Conservation (phyloP, 1,140 invertebrate species). For the Solenopsis fugax region DNA sequence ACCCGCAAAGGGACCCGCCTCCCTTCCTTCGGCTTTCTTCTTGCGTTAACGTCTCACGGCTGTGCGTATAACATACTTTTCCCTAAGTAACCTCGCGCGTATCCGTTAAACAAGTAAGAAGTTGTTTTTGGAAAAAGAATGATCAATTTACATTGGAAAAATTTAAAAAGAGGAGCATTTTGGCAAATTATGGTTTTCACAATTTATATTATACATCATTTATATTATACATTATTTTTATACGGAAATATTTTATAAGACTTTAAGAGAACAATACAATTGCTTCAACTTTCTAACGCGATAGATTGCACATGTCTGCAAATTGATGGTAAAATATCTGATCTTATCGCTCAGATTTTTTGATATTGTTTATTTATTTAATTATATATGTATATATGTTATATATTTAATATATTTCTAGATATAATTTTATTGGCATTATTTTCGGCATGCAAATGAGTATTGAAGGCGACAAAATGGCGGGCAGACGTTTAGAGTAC, state of each 20-base stretch:
- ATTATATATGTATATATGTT: background rate
- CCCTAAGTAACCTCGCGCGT: background rate
- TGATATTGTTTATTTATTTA: background rate
- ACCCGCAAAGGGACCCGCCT: constrained; percentile 38
- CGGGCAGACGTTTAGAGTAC: constrained; percentile 39
- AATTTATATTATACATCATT: no score
- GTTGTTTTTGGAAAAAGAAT: background rate
- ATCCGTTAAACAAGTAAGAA: constrained; percentile 1
- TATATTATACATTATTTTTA: background rate
- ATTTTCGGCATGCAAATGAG: constrained; percentile 37
- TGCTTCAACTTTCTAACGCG: background rate
- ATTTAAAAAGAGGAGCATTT: no score
- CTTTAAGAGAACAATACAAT: background rate
- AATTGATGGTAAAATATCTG: background rate
- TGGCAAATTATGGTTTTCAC: background rate
- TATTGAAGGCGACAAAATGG: constrained; percentile 27
- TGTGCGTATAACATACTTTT: constrained; percentile 29
- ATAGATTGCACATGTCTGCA: background rate
- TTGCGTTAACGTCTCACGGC: constrained; percentile 38
- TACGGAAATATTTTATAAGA: background rate
- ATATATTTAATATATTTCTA: background rate
- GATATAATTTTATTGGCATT: background rate
- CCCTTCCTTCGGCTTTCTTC: constrained; percentile 9
- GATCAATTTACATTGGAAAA: background rate
- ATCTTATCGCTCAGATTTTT: background rate